Conservation (phyloP, 2,888 invertebrate genomes). For the Diarsia dahlii region DNA sequence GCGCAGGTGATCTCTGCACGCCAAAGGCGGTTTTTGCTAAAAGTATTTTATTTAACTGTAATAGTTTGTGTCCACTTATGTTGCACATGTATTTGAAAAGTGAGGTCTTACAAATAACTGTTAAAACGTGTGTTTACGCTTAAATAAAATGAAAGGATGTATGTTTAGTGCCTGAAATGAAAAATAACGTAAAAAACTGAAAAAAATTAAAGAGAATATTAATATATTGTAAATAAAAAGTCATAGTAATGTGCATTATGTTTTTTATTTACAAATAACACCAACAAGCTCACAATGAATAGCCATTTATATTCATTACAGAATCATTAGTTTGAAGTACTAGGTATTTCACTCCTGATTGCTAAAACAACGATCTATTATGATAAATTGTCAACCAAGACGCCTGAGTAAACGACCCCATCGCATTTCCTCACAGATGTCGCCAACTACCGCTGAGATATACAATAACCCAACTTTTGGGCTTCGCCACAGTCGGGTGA, state of each 20-base stretch:
- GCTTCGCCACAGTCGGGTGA: no score
- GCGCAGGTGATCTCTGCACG: conserved; percentile 81
- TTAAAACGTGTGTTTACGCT: conserved; percentile 78
- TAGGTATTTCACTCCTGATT: no score
- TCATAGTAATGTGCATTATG: conserved; percentile 74
- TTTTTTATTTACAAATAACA: conserved; percentile 60
- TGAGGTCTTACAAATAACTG: conserved; percentile 80
- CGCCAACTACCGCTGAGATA: no score
- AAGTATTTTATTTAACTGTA: conserved; percentile 75
- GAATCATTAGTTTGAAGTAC: not conserved
- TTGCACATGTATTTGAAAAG: conserved; percentile 76
- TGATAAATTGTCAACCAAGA: no score
- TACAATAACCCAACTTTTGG: no score
- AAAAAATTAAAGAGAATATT: conserved; percentile 86
- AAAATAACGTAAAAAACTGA: conserved; percentile 77
- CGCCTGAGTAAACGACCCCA: no score
- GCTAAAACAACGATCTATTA: no score
- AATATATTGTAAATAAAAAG: conserved; percentile 90
- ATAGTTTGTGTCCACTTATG: conserved; percentile 68
- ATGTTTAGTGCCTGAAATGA: conserved; percentile 87
- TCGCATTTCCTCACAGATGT: no score
- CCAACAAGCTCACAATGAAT: no score
- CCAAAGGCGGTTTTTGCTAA: conserved; percentile 80
- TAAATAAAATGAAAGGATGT: conserved; percentile 73
- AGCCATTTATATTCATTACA: not conserved